Base-by-base conservation (phyloP, 2,888 invertebrate genomes). In the Xylota segnis region DNA sequence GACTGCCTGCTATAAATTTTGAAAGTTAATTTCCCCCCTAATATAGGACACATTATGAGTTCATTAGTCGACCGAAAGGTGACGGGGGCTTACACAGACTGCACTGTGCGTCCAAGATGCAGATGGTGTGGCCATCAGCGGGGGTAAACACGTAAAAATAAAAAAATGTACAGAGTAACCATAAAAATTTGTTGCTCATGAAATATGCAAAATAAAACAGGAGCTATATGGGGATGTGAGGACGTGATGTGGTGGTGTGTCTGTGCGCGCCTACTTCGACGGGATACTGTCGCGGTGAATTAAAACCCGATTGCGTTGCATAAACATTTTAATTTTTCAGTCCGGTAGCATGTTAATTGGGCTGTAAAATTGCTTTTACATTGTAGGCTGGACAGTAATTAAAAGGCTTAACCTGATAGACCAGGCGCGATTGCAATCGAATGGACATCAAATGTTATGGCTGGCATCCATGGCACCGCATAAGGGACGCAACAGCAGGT, bases 41-140 rank as follows among this genome's bases (percentile, higher is more conserved):
- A 68, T 63, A n/a, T 79, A 50, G 68, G 63, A 68, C 68, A 79
- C 66, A 66, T 68, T 79, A 74, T 63, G 74, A 56, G 83, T 79
- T 74, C 37, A 82, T 81, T 68, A 66, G 54, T 74, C 50, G 58
- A 16, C 2, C 5, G 10, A 52, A 12, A 68, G 40, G 23, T 68
- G 16, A 9, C 9, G 23, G 27, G 2, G 14, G 37, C 10, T 5
- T 12, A 23, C 23, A 23, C 10, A 3, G 40, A n/a, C 9, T 32
- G 47, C 65, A 40, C 23, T 40, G 40, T 5, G 14, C 23, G 9
- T 5, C 5, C 29, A 63, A 47, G 18, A 29, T 16, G 32, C 5
- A 18, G 10, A 9, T 4, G 14, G 29, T 16, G 16, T 18, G 50
- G 43, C 34, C 16, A 23, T 40, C 23, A 59, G n/a, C n/a, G 27